phyloP scores from a whole-genome alignment of 35 echinoderm and acorn worm genomes.

The Heliocidaris tuberculata region DNA sequence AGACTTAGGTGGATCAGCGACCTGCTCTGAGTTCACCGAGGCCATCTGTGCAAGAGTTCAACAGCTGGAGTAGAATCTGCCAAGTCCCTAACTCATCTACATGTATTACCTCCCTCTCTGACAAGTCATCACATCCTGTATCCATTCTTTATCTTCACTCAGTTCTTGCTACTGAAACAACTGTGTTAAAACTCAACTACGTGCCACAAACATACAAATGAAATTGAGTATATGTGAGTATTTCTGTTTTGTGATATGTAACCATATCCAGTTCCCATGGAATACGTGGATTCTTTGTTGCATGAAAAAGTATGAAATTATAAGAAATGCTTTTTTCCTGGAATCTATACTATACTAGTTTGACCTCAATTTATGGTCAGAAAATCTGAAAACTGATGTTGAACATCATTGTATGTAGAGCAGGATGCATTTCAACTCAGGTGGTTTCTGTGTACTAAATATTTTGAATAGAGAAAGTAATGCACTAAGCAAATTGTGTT shows the following conservation, averaged over 20 bases:
- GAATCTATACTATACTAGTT: neutral
- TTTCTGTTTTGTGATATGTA: neutral
- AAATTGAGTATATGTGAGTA: neutral
- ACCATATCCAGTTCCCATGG: neutral
- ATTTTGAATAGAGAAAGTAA: neutral
- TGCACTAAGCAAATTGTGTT: neutral
- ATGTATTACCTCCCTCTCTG: neutral
- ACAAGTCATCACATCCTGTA: neutral
- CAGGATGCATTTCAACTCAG: neutral
- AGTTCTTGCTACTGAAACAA: neutral
- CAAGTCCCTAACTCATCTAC: neutral
- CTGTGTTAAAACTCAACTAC: neutral
- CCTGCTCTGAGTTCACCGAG: slow-evolving; percentile 83
- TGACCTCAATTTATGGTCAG: too few species aligned
- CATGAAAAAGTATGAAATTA: neutral
- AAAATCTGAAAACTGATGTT: neutral
- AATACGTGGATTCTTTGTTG: neutral
- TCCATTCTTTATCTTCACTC: neutral
- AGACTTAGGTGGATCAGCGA: slow-evolving; percentile 79
- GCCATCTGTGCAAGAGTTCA: slow-evolving; percentile 87
- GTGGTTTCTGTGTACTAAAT: neutral
- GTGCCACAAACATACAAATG: too few species aligned
- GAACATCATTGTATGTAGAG: neutral
- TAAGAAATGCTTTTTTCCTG: neutral
- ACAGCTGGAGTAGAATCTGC: slow-evolving; percentile 17